Conservation (phyloP, 23 tunicate genomes). For the Styela clava region DNA sequence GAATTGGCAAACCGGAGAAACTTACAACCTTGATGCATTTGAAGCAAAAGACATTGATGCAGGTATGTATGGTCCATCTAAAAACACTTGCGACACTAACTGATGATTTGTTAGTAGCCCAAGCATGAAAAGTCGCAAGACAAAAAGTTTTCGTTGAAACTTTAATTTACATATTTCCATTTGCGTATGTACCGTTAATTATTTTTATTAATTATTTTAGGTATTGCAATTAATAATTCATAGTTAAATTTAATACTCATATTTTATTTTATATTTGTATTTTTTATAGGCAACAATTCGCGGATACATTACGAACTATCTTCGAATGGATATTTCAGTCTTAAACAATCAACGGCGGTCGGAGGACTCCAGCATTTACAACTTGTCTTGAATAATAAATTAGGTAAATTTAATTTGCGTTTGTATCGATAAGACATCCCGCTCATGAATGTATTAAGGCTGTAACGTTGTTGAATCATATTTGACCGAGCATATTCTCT, state of each 20-base stretch:
- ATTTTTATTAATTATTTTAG: neutral
- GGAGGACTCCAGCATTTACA: slow-evolving; percentile 42
- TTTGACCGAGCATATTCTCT: too few relatives aligned
- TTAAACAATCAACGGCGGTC: slow-evolving; percentile 27
- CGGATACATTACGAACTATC: slow-evolving; percentile 16
- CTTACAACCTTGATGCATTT: slow-evolving; percentile 40
- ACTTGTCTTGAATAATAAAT: slow-evolving; percentile 5
- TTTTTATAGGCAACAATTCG: slow-evolving; percentile 44
- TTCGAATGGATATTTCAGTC: slow-evolving; percentile 25
- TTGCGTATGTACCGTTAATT: neutral
- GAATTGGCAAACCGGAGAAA: slow-evolving; percentile 30
- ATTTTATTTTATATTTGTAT: neutral
- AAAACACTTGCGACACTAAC: neutral
- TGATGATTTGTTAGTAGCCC: neutral
- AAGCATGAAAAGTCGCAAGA: too few relatives aligned
- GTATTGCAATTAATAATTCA: neutral
- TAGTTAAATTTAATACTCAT: neutral
- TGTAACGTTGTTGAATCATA: too few relatives aligned
- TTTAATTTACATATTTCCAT: neutral
- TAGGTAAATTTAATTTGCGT: too few relatives aligned
- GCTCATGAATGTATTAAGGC: neutral
- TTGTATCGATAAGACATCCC: too few relatives aligned
- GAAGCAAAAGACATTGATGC: slow-evolving; percentile 49
- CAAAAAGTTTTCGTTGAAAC: too few relatives aligned
- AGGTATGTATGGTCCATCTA: slow-evolving; percentile 31